Conservation (phyloP, 1,140 invertebrate species). For the Sycophaga agraensis region DNA sequence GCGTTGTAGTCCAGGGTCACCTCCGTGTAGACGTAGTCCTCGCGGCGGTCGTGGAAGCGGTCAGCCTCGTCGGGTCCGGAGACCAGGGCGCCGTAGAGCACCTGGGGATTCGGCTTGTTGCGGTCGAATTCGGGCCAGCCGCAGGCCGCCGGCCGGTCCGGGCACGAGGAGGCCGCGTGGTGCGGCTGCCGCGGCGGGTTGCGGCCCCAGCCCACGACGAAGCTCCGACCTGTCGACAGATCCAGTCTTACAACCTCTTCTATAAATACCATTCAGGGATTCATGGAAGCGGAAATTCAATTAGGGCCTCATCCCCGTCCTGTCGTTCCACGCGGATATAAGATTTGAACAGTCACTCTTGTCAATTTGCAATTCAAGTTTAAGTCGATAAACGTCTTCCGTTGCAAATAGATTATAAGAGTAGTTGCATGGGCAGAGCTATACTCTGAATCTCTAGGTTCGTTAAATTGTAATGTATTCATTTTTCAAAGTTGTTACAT, state of each 20-base stretch:
- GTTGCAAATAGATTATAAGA: too few relatives aligned
- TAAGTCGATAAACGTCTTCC: too few relatives aligned
- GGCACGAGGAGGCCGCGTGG: constrained; percentile 63
- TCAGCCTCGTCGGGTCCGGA: constrained; percentile 62
- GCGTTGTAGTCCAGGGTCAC: constrained; percentile 64
- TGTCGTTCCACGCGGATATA: too few relatives aligned
- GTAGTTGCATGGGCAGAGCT: too few relatives aligned
- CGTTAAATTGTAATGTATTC: too few relatives aligned
- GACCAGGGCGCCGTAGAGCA: constrained; percentile 61
- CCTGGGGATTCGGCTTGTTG: constrained; percentile 58
- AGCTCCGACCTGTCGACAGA: constrained; percentile 64
- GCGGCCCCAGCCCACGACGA: constrained; percentile 65
- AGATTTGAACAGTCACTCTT: too few relatives aligned
- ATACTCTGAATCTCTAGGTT: too few relatives aligned
- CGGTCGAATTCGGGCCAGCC: constrained; percentile 57
- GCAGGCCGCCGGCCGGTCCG: constrained; percentile 55
- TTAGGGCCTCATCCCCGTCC: not conserved
- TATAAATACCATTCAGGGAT: too few relatives aligned
- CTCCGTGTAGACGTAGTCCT: constrained; percentile 62
- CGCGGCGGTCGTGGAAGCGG: constrained; percentile 57
- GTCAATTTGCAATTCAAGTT: too few relatives aligned
- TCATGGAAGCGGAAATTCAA: too few relatives aligned
- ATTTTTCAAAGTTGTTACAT: too few relatives aligned
- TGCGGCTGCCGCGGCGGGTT: constrained; percentile 61
- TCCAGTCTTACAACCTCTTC: too few relatives aligned